Evolutionary conservation across 1,140 invertebrate species (phyloP), one percentile per base, ranked within the genome.

Genomic region (Centruroides vittatus): DNA sequence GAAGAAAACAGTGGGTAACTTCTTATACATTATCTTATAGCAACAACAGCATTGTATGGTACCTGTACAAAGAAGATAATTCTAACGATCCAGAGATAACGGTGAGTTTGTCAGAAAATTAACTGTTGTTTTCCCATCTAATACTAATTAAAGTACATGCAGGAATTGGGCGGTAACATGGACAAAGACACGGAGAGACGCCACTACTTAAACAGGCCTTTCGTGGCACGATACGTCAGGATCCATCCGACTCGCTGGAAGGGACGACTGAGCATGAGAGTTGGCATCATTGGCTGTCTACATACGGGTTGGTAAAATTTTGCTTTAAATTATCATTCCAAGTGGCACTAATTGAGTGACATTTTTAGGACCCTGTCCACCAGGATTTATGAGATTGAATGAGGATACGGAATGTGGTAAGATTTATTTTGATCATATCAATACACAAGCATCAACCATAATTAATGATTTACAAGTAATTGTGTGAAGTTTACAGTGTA

Each of bases 81-180:
- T 76, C 79, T 66, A 72, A 79, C 8, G 76, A 77, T 55, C 73
- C 78, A n/a, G 78, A 79, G 74, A 78, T 80, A 74, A 67, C 8
- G 8, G 41, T 41, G 8, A 41, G 41, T 41, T 41, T 41, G 5
- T 41, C 41, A 41, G 41, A 41, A 23, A 23, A 41, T 41, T 41
- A 41, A 41, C 8, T 23, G 23, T 23, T 2, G 2, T 23, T 23
- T 23, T 23, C 23, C 23, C 23, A 23, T 23, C 23, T 23, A 23
- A 23, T 23, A 23, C 23, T 23, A 23, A 23, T 2, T 23, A 23
- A 23, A 23, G 23, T 23, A 23, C 23, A 23, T 23, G 23, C 62
- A 80, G 78, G 70, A 77, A 61, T 81, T 81, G 68, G 78, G 77
- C 5, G 80, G 77, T 5, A 81, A 81, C 66, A 75, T 76, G 68